Evolutionary conservation across 2,113 vertebrate species (phyloP).

Genomic region (Pteruthius melanotis): DNA sequence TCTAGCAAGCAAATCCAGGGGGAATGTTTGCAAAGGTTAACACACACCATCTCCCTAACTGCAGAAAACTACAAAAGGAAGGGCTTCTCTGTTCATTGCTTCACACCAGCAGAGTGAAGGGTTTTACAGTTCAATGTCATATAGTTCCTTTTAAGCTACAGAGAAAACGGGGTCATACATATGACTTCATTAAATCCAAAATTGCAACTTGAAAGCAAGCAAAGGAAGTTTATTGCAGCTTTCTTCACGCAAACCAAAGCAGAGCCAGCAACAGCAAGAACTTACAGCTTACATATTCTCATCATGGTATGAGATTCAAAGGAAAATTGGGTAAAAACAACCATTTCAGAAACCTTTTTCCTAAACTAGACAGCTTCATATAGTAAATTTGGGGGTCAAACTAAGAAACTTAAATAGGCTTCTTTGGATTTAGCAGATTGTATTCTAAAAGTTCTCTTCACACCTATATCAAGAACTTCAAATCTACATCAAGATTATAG

Average conservation of each 20-base stretch:
- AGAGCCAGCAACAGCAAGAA: background rate
- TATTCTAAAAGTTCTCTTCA: background rate
- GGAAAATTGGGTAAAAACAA: background rate
- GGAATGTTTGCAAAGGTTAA: background rate
- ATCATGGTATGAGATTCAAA: background rate
- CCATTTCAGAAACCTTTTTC: background rate
- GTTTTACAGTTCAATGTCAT: background rate
- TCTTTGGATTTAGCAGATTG: constrained; percentile 8
- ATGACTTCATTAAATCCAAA: background rate
- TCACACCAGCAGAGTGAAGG: background rate
- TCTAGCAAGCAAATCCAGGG: background rate
- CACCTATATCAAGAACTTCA: background rate
- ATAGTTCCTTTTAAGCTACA: background rate
- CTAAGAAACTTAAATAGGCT: background rate
- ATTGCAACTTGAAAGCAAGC: background rate
- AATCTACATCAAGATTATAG: background rate
- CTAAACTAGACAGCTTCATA: background rate
- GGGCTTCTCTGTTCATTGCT: background rate
- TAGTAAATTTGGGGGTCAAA: background rate
- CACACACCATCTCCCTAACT: background rate
- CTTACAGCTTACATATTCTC: background rate
- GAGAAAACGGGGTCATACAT: background rate
- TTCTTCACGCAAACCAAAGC: constrained; percentile 15
- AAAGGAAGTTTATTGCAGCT: constrained; percentile 48
- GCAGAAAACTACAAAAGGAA: background rate